Evolutionary conservation across 1,140 invertebrate species (phyloP), one percentile per base, ranked within the genome.

Genomic region (Medauroidea extradentata): DNA sequence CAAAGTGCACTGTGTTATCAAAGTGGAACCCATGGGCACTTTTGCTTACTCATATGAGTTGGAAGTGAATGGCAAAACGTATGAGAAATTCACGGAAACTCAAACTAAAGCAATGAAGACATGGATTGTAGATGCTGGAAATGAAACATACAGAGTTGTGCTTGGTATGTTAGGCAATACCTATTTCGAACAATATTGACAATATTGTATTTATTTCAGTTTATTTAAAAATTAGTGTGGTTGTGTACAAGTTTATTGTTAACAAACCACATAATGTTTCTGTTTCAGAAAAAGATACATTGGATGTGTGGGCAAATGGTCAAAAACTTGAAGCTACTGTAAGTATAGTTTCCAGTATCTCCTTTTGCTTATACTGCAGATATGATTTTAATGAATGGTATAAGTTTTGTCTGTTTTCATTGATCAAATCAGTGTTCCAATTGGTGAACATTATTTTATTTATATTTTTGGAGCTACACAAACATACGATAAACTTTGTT

Each of bases 11-110:
- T 59, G 57, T 19, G 66, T 71, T 21, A 80, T 90, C 50, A 72
- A 72, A 38, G 86, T 94, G 1, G 89, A 93, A 69, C 89, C 91
- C 2, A 77, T 85, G 27, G 86, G 85, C 24, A 85, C 87, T 16
- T 92, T 94, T 67, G 81, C 85, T 24, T 94, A 94, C 72, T 80
- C 85, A 63, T 94, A 94, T 69, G 81, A 79, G 0, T 74, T 94
- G 1, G 78, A 81, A 59, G 85, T 91, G 1, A 83, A 89, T 71
- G 88, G 91, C 23, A 90, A 90, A 73, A 80, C 81, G 8, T 81
- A 89, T 59, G 80, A 88, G 61, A 88, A 89, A 63, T 94, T 92
- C 68, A 79, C 79, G 5, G 89, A 93, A 68, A 84, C 87, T 53
- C 83, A 91, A 70, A 82, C 80, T 14, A 87, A 88, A 69, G 80